Evolutionary conservation across 1,140 invertebrate species (phyloP), one percentile per base, ranked within the genome.

Genomic region (Drosophila seguyi): DNA sequence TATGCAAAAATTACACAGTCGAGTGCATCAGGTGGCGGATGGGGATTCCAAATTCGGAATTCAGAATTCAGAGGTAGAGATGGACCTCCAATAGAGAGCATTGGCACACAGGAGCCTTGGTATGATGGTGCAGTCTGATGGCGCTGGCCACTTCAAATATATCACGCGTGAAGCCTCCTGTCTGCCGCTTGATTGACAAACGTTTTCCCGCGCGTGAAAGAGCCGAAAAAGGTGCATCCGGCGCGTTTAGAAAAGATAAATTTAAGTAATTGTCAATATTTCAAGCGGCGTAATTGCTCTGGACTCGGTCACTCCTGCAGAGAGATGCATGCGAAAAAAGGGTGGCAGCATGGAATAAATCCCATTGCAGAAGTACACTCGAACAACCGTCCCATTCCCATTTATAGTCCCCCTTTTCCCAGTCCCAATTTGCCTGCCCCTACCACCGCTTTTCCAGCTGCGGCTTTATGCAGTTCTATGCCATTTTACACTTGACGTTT

Each of bases 241-340:
- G 60, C 48, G 48, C 85, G 80, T 80, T 87, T 87, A 87, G 84
- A 90, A 87, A 87, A 87, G 84, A 87, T 87, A 87, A 87, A 87
- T 87, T 87, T 87, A 87, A 87, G 84, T 87, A 87, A 87, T 87
- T 87, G 84, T 87, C 84, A 87, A 87, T 87, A 87, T 87, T 87
- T 87, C 84, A 87, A 87, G 85, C 84, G 85, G 36, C 73, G 85
- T 87, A 87, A 87, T 87, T 87, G 84, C 84, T 90, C 66, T 60
- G 59, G 71, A 71, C 71, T 72, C 58, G 76, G 65, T 68, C 52
- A 71, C 68, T 61, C 50, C 68, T 67, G 34, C 25, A 52, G 59
- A 60, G 77, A 57, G 57, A 56, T 66, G 71, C 55, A 61, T 5
- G 50, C 42, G 34, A 62, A 76, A 72, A 66, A 57, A 50, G 16